These are phyloP conservation scores for Bugulina stolonifera DNA, from an alignment of 2,888 invertebrate genomes.

Conservation along the genomic window DNA sequence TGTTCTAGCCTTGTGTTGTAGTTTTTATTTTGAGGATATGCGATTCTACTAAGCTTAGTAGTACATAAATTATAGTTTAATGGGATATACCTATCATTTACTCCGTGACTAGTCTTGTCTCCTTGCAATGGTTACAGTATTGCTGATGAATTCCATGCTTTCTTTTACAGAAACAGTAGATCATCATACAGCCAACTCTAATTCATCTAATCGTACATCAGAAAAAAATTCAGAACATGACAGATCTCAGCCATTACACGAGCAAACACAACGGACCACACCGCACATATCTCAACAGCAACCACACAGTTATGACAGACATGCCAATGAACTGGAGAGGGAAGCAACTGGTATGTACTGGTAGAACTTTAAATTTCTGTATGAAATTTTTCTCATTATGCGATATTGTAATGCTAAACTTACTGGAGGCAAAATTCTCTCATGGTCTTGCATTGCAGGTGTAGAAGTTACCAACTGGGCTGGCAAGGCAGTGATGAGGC, in stretches of 20 bases:
- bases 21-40: too few relatives aligned
- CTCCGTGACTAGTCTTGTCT: too few relatives aligned
- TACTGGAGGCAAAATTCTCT: too few relatives aligned
- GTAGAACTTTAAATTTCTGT: too few relatives aligned
- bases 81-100: too few relatives aligned
- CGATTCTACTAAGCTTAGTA: too few relatives aligned
- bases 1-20: too few relatives aligned
- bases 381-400: neutral
- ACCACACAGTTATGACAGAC: neutral
- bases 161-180: conserved; percentile 8
- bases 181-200: neutral
- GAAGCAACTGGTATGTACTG: neutral
- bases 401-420: neutral
- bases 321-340: conserved; percentile 2
- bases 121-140: too few relatives aligned
- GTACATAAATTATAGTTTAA: too few relatives aligned
- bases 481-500: conserved; percentile 34
- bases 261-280: neutral
- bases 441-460: conserved; percentile 37
- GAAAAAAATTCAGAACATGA: too few relatives aligned
- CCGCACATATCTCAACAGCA: neutral
- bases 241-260: neutral
- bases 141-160: too few relatives aligned
- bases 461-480: conserved; percentile 37
- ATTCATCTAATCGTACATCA: neutral